phyloP scores from a whole-genome alignment of 2,797 vertebrate species.

The Oophaga sylvatica region DNA sequence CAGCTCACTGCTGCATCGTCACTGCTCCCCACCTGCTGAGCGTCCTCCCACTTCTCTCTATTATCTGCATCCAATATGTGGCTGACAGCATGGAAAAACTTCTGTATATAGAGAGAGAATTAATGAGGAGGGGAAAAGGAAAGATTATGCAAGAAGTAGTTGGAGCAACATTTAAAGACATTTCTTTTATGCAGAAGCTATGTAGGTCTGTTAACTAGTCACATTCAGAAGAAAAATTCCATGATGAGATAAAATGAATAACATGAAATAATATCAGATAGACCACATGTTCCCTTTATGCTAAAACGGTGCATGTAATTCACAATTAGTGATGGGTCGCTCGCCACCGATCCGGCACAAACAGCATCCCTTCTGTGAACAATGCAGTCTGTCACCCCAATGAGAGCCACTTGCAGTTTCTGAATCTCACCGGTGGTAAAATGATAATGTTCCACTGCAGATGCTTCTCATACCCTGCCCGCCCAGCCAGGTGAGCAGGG shows the following conservation, averaged over 20 bases:
- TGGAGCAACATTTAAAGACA: not conserved
- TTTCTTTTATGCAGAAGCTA: not conserved
- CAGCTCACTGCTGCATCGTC: conserved; percentile 4
- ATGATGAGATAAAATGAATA: not conserved
- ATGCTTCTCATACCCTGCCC: no score
- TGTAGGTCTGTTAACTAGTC: not conserved
- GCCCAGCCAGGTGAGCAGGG: no score
- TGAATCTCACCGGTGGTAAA: no score
- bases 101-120: conserved; percentile 73
- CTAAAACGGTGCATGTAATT: no score
- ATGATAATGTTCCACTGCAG: no score
- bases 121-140: conserved; percentile 50
- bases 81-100: conserved; percentile 98
- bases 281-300: no score
- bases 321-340: no score
- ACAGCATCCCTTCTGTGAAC: no score
- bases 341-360: no score
- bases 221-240: not conserved
- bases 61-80: conserved; percentile 97
- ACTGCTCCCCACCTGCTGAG: conserved; percentile 85
- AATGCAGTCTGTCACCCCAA: no score
- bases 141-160: conserved; percentile 28
- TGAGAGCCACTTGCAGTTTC: no score
- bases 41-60: conserved; percentile 93
- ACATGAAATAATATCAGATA: not conserved